Base-by-base conservation (phyloP, 2,113 vertebrate genomes). In the Eptesicus fuscus region DNA sequence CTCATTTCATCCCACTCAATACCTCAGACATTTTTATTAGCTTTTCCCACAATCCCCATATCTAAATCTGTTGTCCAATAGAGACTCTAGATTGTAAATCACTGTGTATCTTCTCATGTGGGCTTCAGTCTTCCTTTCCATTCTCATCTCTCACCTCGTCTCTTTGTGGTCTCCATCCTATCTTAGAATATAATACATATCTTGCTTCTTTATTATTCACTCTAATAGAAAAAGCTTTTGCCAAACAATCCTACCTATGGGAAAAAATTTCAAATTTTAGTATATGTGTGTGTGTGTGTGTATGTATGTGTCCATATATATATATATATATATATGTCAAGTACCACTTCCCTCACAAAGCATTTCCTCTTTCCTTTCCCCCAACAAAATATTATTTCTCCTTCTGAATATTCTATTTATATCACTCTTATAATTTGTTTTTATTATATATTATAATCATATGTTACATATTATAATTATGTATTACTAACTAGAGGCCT, bases 1-100 rank as follows among this genome's bases (percentile, higher is more conserved):
- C 37, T 18, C 44, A 10, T 79, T 67, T 1, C 5, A 65, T 40
- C 25, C 42, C 0, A 0, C 2, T 86, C 69, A 69, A 8, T 9
- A 79, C 0, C 12, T 44, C 30, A 73, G 18, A 22, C 10, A 17
- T 18, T 42, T 70, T 76, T 32, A 78, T 23, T 53, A 4, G 42
- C 25, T 35, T 86, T 12, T 37, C 44, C 20, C 12, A 79, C 44
- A 79, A 71, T 5, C 9, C 8, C 14, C 16, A 44, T 35, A 23
- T 10, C 7, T 28, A 91, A 78, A 53, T 59, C 18, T 32, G 28
- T 42, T 47, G 30, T 5, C 28, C 51, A 35, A 56, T 30, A 32
- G 37, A 6, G 18, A 93, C 67, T 61, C 53, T 47, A 73, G n/a
- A 56, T 40, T 51, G 1, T 9, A 13, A 77, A 47, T 71, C 13